Percentiles rank a stretch among this genome's conserved stretches.
Evolutionary conservation across 1,140 invertebrate genomes (phyloP).

Genomic region (Uloborus diversus): DNA sequence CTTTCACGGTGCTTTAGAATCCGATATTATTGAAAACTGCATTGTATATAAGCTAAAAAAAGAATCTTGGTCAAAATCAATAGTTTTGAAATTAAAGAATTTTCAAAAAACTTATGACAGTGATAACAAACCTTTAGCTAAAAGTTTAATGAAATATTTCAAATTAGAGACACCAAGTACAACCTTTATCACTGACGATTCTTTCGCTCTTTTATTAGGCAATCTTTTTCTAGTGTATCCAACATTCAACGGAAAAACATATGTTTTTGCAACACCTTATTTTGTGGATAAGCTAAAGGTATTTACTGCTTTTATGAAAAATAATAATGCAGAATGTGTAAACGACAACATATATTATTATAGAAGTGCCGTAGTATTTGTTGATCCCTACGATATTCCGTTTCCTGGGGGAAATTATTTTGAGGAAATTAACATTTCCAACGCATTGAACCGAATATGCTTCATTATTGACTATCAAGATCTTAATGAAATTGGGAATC

Average conservation of each 20-base stretch:
- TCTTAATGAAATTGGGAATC: background rate
- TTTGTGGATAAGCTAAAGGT: background rate
- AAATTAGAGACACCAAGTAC: conserved; percentile 14
- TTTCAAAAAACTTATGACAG: background rate
- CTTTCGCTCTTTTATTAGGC: conserved; percentile 1
- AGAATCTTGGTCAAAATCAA: background rate
- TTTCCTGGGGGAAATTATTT: conserved; percentile 23
- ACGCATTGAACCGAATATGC: background rate
- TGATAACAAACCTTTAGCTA: background rate
- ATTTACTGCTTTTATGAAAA: background rate
- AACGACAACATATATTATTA: conserved; percentile 23
- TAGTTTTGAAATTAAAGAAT: conserved; percentile 24
- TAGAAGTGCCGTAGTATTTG: conserved; percentile 5
- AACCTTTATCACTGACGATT: background rate
- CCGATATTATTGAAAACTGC: background rate
- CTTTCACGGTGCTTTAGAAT: background rate
- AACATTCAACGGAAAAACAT: background rate
- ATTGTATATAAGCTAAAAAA: background rate
- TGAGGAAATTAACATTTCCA: background rate
- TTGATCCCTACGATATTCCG: conserved; percentile 8
- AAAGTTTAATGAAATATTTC: conserved; percentile 7
- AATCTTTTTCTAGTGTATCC: conserved; percentile 3
- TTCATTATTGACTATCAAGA: background rate
- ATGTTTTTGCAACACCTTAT: background rate
- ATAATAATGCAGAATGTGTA: background rate